Percentiles rank a stretch among this genome's conserved stretches.
Conservation (phyloP, 35 echinoderm and acorn worm genomes). For the Ptychodera flava region DNA sequence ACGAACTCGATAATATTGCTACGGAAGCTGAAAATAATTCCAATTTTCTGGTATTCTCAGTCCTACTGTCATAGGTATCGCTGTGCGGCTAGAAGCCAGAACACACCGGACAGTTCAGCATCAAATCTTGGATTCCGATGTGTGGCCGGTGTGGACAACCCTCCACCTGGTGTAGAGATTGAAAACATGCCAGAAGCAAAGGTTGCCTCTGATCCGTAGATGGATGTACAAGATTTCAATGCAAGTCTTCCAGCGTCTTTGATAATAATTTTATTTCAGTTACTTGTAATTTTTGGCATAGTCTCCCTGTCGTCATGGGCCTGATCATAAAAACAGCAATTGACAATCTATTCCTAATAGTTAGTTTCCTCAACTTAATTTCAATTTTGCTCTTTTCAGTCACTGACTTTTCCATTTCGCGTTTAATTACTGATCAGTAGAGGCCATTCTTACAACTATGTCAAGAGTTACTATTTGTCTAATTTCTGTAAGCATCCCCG, state of each 20-base stretch:
- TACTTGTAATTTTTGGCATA: no score
- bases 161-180: constrained; percentile 55
- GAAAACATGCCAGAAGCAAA: constrained; percentile 36
- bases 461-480: no score
- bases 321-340: no score
- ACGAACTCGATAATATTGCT: constrained; percentile 7
- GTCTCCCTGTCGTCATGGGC: no score
- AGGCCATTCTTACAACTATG: no score
- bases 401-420: no score
- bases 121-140: constrained; percentile 90
- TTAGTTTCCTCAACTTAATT: no score
- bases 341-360: no score
- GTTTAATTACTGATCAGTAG: no score
- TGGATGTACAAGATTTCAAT: not conserved
- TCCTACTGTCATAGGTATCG: constrained; percentile 96
- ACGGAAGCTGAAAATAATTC: no score
- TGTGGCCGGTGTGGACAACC: constrained; percentile 33
- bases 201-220: not conserved
- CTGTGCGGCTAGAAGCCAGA: constrained; percentile 95
- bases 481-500: no score
- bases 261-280: not conserved
- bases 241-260: not conserved
- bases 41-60: constrained; percentile 26
- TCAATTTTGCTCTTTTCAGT: no score
- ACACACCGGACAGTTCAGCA: constrained; percentile 82